Evolutionary conservation across 1,140 invertebrate species (phyloP).

Genomic region (Drosophila watanabei): DNA sequence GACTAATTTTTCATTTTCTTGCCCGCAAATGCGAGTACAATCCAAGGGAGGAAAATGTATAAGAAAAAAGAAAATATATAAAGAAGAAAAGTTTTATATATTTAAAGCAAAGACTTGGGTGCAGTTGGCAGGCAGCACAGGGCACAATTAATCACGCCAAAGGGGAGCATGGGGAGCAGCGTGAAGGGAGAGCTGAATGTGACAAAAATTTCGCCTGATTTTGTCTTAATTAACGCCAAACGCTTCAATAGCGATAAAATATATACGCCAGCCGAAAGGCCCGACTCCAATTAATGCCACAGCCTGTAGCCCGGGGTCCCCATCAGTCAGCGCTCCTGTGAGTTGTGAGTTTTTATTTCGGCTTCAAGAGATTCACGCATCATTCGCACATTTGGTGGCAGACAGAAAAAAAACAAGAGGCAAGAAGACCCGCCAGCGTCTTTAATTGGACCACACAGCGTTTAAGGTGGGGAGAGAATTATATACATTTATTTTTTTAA

Average conservation of each 20-base stretch:
- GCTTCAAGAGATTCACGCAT: conserved; percentile 81
- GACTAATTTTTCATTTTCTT: conserved; percentile 85
- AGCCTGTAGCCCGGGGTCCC: conserved; percentile 48
- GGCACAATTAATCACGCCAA: conserved; percentile 77
- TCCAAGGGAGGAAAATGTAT: conserved; percentile 14
- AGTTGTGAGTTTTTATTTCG: conserved; percentile 45
- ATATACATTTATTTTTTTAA: conserved; percentile 3
- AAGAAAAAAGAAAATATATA: conserved; percentile 7
- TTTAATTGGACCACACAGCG: conserved; percentile 85
- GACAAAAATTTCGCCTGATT: conserved; percentile 85
- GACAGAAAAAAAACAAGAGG: conserved; percentile 44
- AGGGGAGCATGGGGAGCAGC: conserved; percentile 16
- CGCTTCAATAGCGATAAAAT: conserved; percentile 86
- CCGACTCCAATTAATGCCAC: conserved; percentile 74
- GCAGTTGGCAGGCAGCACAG: conserved; percentile 67
- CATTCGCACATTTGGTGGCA: conserved; percentile 84
- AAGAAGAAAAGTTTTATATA: conserved; percentile 18
- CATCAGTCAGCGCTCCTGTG: conserved; percentile 75
- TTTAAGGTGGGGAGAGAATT: conserved; percentile 17
- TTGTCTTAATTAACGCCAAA: conserved; percentile 86
- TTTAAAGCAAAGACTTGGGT: conserved; percentile 35
- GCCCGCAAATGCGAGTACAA: conserved; percentile 51
- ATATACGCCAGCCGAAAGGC: conserved; percentile 72
- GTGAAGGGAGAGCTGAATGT: conserved; percentile 54
- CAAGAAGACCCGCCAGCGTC: conserved; percentile 50